These are phyloP conservation scores for Volucella zonaria DNA, from an alignment of 2,888 invertebrate species.

Conservation along the genomic window DNA sequence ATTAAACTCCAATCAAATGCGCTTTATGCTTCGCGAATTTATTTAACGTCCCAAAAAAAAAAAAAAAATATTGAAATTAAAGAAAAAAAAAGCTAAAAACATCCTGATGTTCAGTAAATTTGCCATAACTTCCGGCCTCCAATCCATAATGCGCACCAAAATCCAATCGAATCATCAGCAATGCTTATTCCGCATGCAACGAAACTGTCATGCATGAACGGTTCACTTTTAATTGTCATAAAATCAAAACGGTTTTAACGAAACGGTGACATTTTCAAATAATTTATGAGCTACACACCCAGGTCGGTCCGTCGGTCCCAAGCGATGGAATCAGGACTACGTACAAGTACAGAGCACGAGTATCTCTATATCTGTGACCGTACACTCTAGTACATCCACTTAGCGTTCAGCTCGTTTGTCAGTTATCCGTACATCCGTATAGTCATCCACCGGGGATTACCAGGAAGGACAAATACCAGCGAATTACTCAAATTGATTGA, in stretches of 20 bases:
- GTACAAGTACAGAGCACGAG: background rate
- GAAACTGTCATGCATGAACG: slow-evolving; percentile 47
- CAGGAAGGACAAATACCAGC: slow-evolving; percentile 50
- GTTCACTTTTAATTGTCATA: slow-evolving; percentile 62
- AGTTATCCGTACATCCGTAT: background rate
- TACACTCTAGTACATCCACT: background rate
- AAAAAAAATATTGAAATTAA: too few relatives aligned
- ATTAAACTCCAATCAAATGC: too few relatives aligned
- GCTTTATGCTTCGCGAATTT: too few relatives aligned
- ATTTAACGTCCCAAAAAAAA: too few relatives aligned
- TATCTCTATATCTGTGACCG: background rate
- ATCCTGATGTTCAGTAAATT: slow-evolving; percentile 10
- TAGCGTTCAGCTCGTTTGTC: background rate
- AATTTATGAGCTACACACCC: slow-evolving; percentile 53
- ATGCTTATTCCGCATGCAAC: slow-evolving; percentile 38
- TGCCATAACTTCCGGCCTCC: slow-evolving; percentile 34
- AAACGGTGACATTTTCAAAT: slow-evolving; percentile 64
- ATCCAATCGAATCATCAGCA: slow-evolving; percentile 46
- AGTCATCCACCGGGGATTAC: slow-evolving; percentile 35
- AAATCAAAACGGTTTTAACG: slow-evolving; percentile 65
- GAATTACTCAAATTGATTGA: slow-evolving; percentile 68
- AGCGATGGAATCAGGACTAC: background rate
- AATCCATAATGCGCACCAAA: background rate
- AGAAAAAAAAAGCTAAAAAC: too few relatives aligned
- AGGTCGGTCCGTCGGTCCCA: background rate